A percentile compares a stretch with the other conserved stretches of the same genome.
phyloP scores from a whole-genome alignment of 1,140 invertebrate species.

The Drosophila burlai region DNA sequence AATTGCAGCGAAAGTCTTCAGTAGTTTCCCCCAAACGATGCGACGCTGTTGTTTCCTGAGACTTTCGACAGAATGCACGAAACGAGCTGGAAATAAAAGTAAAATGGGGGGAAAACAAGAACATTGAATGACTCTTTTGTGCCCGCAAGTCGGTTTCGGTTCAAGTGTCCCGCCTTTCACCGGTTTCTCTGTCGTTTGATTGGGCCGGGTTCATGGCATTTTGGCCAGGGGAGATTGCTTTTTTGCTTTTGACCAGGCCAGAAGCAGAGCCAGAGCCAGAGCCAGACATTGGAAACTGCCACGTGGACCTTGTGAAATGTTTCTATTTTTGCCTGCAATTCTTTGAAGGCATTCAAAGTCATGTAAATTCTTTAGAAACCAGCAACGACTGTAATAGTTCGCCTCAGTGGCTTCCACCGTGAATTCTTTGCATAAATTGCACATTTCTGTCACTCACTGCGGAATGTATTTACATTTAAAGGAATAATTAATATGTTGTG shows the following conservation, averaged over 20 bases:
- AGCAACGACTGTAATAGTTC: not conserved
- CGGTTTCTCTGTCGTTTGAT: conserved; percentile 34
- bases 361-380: conserved; percentile 25
- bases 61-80: conserved; percentile 9
- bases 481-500: conserved; percentile 1
- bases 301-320: conserved; percentile 29
- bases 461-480: conserved; percentile 1
- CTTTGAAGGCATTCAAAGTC: conserved; percentile 20
- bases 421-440: conserved; percentile 11
- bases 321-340: conserved; percentile 28
- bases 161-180: conserved; percentile 36
- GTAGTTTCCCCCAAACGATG: conserved; percentile 1
- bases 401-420: not conserved
- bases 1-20: conserved; percentile 31
- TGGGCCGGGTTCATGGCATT: conserved; percentile 34
- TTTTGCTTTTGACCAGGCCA: conserved; percentile 15
- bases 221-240: conserved; percentile 28
- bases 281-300: conserved; percentile 14
- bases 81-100: conserved; percentile 26
- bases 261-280: not conserved
- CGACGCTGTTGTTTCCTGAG: not conserved
- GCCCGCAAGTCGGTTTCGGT: conserved; percentile 11
- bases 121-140: conserved; percentile 51
- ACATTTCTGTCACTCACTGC: not conserved
- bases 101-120: conserved; percentile 30